phyloP scores from a whole-genome alignment of 2,113 vertebrate species.

The Onychostruthus taczanowskii region DNA sequence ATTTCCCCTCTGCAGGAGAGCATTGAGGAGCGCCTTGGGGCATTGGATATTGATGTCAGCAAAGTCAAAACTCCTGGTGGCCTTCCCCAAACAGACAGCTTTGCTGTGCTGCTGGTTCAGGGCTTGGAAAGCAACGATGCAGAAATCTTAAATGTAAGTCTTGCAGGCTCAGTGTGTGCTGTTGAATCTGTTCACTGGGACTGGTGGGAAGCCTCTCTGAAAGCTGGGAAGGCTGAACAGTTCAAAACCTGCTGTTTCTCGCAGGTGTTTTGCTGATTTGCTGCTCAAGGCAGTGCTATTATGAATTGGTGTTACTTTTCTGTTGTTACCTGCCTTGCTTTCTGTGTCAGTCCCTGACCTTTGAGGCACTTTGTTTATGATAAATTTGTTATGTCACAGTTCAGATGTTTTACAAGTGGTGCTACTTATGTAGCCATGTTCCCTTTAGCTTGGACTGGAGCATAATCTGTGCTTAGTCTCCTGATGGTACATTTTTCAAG shows the following conservation, averaged over 20 bases:
- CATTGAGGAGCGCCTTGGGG: conserved; percentile 89
- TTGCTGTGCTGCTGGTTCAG: conserved; percentile 88
- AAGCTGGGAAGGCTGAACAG: rapidly evolving
- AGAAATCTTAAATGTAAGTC: conserved; percentile 89
- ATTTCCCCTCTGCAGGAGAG: conserved; percentile 75
- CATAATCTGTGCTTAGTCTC: background rate
- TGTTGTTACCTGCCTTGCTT: background rate
- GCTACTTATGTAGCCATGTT: background rate
- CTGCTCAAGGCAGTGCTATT: background rate
- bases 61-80: conserved; percentile 74
- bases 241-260: background rate
- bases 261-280: background rate
- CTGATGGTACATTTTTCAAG: background rate
- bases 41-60: conserved; percentile 80
- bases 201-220: background rate
- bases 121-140: conserved; percentile 92
- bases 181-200: background rate
- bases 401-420: background rate
- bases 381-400: background rate
- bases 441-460: background rate
- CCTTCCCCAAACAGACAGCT: conserved; percentile 87
- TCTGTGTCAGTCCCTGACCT: background rate
- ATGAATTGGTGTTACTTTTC: background rate
- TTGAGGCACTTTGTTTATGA: background rate
- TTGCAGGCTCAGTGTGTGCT: background rate